Conservation (phyloP, 2,797 vertebrate genomes). For the Acanthopagrus latus region DNA sequence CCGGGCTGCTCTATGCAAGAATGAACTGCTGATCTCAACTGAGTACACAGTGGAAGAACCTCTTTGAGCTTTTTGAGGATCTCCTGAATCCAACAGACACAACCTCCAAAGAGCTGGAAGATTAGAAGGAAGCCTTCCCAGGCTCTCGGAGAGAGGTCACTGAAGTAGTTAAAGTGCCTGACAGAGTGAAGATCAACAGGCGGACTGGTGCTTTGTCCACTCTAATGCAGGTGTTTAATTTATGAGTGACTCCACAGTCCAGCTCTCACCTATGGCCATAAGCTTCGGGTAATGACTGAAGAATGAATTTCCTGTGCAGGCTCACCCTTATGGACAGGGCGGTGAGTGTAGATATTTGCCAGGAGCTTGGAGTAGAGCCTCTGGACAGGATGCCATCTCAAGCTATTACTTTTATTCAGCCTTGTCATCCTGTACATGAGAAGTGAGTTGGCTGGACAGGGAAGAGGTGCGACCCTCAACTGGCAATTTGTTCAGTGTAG, state of each 20-base stretch:
- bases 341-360: constrained; percentile 9
- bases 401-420: not conserved
- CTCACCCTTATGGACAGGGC: constrained; percentile 3
- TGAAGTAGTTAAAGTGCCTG: constrained; percentile 22
- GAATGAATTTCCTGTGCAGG: not conserved
- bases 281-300: constrained; percentile 12
- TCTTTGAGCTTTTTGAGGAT: constrained; percentile 4
- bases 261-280: constrained; percentile 8
- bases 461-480: too few relatives aligned
- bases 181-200: constrained; percentile 28
- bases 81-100: constrained; percentile 14
- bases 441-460: too few relatives aligned
- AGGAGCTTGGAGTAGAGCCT: constrained; percentile 15
- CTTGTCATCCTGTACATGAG: too few relatives aligned
- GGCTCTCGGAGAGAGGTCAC: constrained; percentile 6
- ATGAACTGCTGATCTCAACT: constrained; percentile 13
- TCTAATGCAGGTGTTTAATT: constrained; percentile 14
- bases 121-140: constrained; percentile 13
- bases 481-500: too few relatives aligned
- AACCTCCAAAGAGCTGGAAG: constrained; percentile 17
- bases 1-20: not conserved
- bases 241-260: not conserved
- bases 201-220: not conserved
- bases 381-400: constrained; percentile 1
- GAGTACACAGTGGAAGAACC: not conserved